Conservation (phyloP, 1,140 invertebrate species). For the Nasonia longicornis region DNA sequence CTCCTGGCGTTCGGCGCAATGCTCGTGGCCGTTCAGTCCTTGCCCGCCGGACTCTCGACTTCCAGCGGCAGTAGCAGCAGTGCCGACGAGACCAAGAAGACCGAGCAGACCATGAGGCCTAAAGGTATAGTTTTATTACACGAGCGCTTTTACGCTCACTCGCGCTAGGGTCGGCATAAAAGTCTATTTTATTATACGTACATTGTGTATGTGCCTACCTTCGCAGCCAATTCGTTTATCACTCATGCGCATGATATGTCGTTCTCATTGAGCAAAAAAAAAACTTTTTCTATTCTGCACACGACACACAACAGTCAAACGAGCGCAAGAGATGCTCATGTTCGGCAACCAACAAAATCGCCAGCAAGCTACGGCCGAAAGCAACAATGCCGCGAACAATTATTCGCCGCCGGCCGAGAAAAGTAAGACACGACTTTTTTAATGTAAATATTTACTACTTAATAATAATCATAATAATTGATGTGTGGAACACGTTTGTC, state of each 20-base stretch:
- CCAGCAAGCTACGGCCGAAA: conserved; percentile 40
- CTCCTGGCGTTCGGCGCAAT: conserved; percentile 52
- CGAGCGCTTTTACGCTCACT: no score
- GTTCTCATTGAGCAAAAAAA: background rate
- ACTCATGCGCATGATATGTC: no score
- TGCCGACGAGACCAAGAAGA: conserved; percentile 52
- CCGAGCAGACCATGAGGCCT: conserved; percentile 53
- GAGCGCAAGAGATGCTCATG: conserved; percentile 66
- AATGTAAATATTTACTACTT: no score
- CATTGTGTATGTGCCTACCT: no score
- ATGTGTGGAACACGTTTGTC: no score
- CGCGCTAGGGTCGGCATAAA: no score
- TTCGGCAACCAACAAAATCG: conserved; percentile 68
- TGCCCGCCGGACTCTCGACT: conserved; percentile 50
- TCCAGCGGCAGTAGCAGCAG: background rate
- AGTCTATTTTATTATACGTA: no score
- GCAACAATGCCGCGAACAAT: conserved; percentile 48
- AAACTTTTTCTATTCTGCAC: background rate
- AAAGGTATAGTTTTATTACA: conserved; percentile 52
- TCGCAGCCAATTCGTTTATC: no score
- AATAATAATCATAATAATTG: no score
- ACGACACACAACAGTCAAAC: conserved; percentile 58
- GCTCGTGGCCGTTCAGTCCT: conserved; percentile 45
- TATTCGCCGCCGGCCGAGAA: conserved; percentile 56
- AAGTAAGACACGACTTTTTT: conserved; percentile 51